Conservation (phyloP, 1,140 invertebrate genomes). For the Listronotus bonariensis region DNA sequence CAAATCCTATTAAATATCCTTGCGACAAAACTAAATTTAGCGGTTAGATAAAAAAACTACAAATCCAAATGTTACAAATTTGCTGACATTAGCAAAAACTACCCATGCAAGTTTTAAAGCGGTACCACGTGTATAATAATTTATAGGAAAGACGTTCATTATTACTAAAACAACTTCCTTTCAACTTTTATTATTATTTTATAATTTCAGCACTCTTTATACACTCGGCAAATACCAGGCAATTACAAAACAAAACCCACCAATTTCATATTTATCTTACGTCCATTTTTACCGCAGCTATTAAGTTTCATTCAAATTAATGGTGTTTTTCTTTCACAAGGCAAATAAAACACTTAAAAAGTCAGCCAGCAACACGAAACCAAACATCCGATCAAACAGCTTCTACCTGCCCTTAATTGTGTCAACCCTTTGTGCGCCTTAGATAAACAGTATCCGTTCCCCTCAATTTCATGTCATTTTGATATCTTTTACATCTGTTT, state of each 20-base stretch:
- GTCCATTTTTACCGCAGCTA: conserved; percentile 9
- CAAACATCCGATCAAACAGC: conserved; percentile 30
- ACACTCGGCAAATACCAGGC: background rate
- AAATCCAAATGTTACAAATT: no score
- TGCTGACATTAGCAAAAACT: no score
- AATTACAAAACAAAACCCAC: conserved; percentile 1
- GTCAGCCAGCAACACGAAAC: conserved; percentile 28
- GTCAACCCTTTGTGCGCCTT: conserved; percentile 25
- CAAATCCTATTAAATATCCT: no score
- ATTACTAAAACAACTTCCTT: no score
- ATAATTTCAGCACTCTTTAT: no score
- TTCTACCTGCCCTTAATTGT: conserved; percentile 29
- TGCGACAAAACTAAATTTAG: no score
- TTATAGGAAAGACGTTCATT: no score
- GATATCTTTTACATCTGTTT: conserved; percentile 30
- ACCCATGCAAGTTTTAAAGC: no score
- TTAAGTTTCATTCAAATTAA: conserved; percentile 26
- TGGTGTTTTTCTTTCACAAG: conserved; percentile 10
- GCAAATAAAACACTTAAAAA: conserved; percentile 34
- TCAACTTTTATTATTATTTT: no score
- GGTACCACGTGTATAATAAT: no score
- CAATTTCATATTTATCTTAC: conserved; percentile 13
- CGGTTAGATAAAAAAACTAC: no score
- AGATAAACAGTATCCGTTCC: conserved; percentile 36
- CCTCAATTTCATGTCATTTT: conserved; percentile 44